Conservation (phyloP, 2,113 vertebrate genomes). For the Romanogobio albipinnatus region DNA sequence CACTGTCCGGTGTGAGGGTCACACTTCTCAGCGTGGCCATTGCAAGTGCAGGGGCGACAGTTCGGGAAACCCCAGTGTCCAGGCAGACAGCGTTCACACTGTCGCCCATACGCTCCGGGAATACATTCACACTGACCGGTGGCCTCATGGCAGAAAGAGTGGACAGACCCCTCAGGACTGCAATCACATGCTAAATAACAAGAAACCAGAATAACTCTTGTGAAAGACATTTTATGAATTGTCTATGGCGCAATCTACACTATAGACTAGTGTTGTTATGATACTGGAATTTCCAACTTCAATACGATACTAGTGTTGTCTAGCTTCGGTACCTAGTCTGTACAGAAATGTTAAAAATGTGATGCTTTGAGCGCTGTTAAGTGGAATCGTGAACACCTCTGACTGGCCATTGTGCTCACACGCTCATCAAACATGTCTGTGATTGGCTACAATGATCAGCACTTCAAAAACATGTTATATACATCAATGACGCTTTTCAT, state of each 20-base stretch:
- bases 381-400: too few species aligned
- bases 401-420: too few species aligned
- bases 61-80: conserved; percentile 92
- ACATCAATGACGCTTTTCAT: too few species aligned
- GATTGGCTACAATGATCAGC: too few species aligned
- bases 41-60: conserved; percentile 90
- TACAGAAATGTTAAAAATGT: too few species aligned
- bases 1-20: conserved; percentile 83
- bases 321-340: too few species aligned
- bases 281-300: too few species aligned
- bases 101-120: conserved; percentile 80
- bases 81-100: conserved; percentile 88
- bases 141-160: conserved; percentile 80
- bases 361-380: too few species aligned
- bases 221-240: neutral
- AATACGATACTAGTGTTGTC: too few species aligned
- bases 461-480: too few species aligned
- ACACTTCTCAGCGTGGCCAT: conserved; percentile 86
- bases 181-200: conserved; percentile 84
- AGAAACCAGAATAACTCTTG: neutral
- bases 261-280: neutral
- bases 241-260: neutral
- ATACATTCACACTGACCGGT: conserved; percentile 91
- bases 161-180: conserved; percentile 83
- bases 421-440: too few species aligned